These are phyloP conservation scores for Hipposideros larvatus DNA, from an alignment of 2,797 vertebrate genomes.

Conservation along the genomic window DNA sequence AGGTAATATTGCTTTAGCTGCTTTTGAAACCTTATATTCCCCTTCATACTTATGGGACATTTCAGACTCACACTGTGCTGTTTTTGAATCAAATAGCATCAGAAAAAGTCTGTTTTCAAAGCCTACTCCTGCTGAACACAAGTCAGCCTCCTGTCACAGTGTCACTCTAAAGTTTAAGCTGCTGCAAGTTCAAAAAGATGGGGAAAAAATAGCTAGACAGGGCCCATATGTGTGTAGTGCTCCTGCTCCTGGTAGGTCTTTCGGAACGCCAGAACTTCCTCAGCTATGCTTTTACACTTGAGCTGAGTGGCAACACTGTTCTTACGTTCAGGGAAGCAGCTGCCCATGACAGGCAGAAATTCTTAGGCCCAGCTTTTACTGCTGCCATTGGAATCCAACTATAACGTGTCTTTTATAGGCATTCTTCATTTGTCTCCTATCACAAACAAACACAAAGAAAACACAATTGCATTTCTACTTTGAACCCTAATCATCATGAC, in stretches of 20 bases:
- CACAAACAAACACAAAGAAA: not conserved
- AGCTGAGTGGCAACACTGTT: not conserved
- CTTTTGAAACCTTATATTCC: conserved; percentile 1
- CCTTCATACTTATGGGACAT: not conserved
- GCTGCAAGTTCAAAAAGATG: not conserved
- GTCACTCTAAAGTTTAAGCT: conserved; percentile 58
- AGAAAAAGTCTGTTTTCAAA: conserved; percentile 57
- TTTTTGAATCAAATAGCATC: conserved; percentile 23
- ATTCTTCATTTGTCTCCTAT: not conserved
- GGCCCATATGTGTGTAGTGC: not conserved
- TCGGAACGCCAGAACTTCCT: not conserved
- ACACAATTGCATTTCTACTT: not conserved
- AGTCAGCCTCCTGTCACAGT: not conserved
- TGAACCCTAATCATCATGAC: not conserved
- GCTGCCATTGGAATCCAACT: not conserved
- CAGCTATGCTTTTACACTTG: not conserved
- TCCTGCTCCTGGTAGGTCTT: not conserved
- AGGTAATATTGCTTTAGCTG: not conserved
- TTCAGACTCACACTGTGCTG: not conserved
- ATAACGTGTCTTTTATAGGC: not conserved
- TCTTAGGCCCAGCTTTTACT: not conserved
- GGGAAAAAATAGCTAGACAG: not conserved
- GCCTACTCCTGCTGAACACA: conserved; percentile 38
- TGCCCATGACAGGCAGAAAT: not conserved
- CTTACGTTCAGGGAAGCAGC: not conserved